These are phyloP conservation scores for Bimastos eiseni DNA, from an alignment of 2,888 invertebrate genomes.

Conservation along the genomic window DNA sequence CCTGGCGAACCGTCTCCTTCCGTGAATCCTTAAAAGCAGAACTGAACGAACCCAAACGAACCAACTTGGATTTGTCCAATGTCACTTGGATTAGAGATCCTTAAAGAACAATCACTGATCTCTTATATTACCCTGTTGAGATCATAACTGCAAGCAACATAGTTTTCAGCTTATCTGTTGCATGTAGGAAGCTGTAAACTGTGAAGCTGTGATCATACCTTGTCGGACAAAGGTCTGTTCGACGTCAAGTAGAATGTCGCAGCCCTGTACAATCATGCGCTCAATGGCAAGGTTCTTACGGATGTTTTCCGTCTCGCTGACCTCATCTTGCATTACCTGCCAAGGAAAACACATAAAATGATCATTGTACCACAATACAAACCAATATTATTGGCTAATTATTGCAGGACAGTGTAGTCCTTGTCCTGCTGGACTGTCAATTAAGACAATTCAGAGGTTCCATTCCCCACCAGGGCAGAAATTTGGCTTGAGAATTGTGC, in stretches of 20 bases:
- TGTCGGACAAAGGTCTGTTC: slow-evolving; percentile 91
- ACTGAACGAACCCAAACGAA: slow-evolving; percentile 67
- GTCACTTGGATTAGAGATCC: slow-evolving; percentile 78
- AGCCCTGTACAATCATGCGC: slow-evolving; percentile 89
- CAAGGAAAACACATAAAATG: slow-evolving; percentile 27
- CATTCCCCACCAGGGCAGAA: too few relatives aligned
- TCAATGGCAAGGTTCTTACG: slow-evolving; percentile 88
- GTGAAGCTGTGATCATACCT: slow-evolving; percentile 65
- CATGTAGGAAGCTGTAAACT: background rate
- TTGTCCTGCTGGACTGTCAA: too few relatives aligned
- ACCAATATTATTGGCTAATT: too few relatives aligned
- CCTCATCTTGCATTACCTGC: slow-evolving; percentile 79
- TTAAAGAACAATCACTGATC: slow-evolving; percentile 63
- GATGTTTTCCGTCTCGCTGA: slow-evolving; percentile 86
- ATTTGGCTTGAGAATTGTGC: too few relatives aligned
- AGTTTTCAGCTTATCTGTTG: background rate
- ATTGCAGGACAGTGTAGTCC: too few relatives aligned
- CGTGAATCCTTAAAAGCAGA: slow-evolving; percentile 64
- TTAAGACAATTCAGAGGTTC: too few relatives aligned
- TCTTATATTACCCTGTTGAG: background rate
- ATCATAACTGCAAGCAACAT: background rate
- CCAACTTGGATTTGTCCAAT: slow-evolving; percentile 67
- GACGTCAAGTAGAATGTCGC: slow-evolving; percentile 86
- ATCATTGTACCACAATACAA: too few relatives aligned
- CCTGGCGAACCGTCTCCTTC: slow-evolving; percentile 77